These are phyloP conservation scores for Heterochromis multidens DNA, from an alignment of 2,113 vertebrate genomes.

Conservation along the genomic window DNA sequence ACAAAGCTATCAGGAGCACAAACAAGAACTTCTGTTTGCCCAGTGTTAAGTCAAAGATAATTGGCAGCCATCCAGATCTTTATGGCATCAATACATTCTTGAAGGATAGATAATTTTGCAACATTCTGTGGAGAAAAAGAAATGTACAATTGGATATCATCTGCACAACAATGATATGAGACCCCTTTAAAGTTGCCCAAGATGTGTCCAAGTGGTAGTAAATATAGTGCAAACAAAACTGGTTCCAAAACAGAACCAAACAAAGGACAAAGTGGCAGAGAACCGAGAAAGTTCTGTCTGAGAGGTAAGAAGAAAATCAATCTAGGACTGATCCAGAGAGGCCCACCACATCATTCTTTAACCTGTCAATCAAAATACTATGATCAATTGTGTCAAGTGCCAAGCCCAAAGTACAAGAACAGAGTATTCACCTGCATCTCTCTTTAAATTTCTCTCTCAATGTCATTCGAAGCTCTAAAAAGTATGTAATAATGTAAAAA, in stretches of 20 bases:
- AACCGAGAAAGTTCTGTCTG: not conserved
- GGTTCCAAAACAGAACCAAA: not conserved
- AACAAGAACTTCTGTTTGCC: not conserved
- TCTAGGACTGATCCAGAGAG: fast-evolving
- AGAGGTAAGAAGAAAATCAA: not conserved
- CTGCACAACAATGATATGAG: not conserved
- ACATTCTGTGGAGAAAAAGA: not conserved
- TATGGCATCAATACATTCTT: not conserved
- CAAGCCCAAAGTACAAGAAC: not conserved
- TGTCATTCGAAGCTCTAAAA: not conserved
- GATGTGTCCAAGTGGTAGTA: not conserved
- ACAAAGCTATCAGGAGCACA: not conserved
- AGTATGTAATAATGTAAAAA: too few species aligned
- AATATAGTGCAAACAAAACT: not conserved
- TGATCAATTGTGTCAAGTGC: not conserved
- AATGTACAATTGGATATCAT: not conserved
- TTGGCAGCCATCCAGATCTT: not conserved
- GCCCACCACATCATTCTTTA: not conserved
- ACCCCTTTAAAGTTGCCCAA: too few species aligned
- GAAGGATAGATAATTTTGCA: not conserved
- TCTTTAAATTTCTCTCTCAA: not conserved
- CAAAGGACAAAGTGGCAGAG: not conserved
- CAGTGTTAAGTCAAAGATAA: not conserved
- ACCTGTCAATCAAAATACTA: not conserved
- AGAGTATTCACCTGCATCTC: not conserved